Percentiles rank a stretch among this genome's conserved stretches.
These are phyloP conservation scores for Myotis findleyi DNA, from an alignment of 2,797 vertebrate species.

Conservation along the genomic window DNA sequence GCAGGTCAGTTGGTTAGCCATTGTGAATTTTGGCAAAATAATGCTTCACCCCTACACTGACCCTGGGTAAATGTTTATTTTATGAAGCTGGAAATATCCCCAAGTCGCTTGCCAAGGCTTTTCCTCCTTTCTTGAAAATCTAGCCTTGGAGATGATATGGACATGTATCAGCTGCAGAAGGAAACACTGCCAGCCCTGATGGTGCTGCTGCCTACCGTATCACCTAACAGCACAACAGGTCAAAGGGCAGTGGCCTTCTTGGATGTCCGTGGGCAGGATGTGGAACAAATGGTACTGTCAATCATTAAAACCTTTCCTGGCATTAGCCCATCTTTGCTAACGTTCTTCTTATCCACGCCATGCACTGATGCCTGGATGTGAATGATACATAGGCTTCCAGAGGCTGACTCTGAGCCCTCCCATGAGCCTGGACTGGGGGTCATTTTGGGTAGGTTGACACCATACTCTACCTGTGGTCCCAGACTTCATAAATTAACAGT, in stretches of 20 bases:
- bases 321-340: constrained; percentile 59
- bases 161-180: constrained; percentile 59
- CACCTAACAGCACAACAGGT: constrained; percentile 67
- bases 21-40: constrained; percentile 61
- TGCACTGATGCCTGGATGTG: background rate
- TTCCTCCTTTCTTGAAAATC: constrained; percentile 71
- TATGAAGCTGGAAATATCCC: constrained; percentile 81
- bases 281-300: constrained; percentile 55
- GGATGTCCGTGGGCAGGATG: constrained; percentile 40
- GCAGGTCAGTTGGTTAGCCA: background rate
- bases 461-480: background rate
- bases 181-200: background rate
- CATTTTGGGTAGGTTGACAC: background rate
- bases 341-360: background rate
- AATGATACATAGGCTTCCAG: background rate
- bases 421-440: background rate
- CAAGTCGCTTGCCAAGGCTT: constrained; percentile 62
- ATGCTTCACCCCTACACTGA: background rate
- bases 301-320: constrained; percentile 74
- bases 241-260: constrained; percentile 63
- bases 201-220: constrained; percentile 26
- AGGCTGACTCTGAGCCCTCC: background rate
- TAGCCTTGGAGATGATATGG: constrained; percentile 64
- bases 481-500: constrained; percentile 17
- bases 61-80: constrained; percentile 78